Evolutionary conservation across 2,113 vertebrate genomes (phyloP).

Genomic region (Telmatochromis sp.): DNA sequence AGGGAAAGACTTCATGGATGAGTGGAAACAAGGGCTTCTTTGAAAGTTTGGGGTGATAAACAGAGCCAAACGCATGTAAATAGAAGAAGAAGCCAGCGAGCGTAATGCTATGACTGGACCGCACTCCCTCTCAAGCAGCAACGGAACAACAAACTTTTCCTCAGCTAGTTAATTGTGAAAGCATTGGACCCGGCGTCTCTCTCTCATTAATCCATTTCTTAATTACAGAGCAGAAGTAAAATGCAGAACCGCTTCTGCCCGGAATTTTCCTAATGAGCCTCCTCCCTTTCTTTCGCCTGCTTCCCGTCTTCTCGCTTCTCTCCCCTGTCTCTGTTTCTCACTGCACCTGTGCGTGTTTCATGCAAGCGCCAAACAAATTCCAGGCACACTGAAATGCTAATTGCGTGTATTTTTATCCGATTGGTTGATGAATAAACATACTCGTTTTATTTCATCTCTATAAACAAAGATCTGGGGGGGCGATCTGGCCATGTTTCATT

Average conservation of each 20-base stretch:
- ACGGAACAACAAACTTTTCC: slow-evolving; percentile 17
- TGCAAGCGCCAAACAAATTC: background rate
- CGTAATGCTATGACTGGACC: background rate
- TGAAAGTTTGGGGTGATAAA: background rate
- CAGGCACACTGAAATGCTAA: background rate
- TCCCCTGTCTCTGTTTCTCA: background rate
- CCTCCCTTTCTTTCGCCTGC: background rate
- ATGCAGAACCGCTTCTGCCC: background rate
- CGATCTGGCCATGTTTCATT: background rate
- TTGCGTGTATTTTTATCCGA: background rate
- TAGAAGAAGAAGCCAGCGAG: slow-evolving; percentile 7
- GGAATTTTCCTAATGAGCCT: slow-evolving; percentile 45
- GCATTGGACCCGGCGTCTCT: slow-evolving; percentile 10
- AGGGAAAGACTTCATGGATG: background rate
- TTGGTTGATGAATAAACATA: background rate
- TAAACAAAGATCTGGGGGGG: background rate
- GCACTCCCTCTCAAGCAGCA: background rate
- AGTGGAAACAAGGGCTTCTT: background rate
- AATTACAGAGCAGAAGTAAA: slow-evolving; percentile 49
- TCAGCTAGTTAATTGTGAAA: slow-evolving; percentile 15
- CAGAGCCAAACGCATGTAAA: background rate
- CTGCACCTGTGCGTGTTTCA: slow-evolving; percentile 15
- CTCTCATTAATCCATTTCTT: slow-evolving; percentile 52
- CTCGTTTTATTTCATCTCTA: background rate
- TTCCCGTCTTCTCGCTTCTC: background rate